Conservation (phyloP, 2,113 vertebrate species). For the Aegotheles bennettii region DNA sequence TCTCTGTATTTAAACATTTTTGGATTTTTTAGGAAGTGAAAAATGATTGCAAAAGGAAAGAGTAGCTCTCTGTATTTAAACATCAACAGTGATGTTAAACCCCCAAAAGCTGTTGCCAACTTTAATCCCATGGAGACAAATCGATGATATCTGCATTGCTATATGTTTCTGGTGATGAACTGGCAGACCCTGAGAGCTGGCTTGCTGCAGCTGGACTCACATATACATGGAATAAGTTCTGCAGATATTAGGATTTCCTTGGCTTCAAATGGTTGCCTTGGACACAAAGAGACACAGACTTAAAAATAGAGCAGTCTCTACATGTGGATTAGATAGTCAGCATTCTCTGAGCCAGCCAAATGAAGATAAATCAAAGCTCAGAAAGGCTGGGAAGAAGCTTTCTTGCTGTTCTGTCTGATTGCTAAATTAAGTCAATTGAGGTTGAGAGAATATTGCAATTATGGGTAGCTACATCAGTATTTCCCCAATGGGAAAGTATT, state of each 20-base stretch:
- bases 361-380: constrained; percentile 24
- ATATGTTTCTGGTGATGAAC: not conserved
- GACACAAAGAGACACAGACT: constrained; percentile 68
- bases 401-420: not conserved
- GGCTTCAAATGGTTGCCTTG: constrained; percentile 70
- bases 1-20: not conserved
- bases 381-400: not conserved
- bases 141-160: not conserved
- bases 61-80: not conserved
- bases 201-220: not conserved
- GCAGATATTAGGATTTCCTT: constrained; percentile 44
- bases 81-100: not conserved
- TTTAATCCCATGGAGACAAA: not conserved
- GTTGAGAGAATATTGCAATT: not conserved
- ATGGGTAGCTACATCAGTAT: not conserved
- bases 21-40: not conserved
- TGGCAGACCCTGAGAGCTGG: not conserved
- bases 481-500: not conserved
- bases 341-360: not conserved
- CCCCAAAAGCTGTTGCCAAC: not conserved
- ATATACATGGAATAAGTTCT: not conserved
- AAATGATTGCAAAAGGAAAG: not conserved
- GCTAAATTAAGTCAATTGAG: constrained; percentile 16
- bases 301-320: constrained; percentile 68
- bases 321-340: constrained; percentile 37